Evolutionary conservation across 2,888 invertebrate genomes (phyloP), one percentile per base, ranked within the genome.

Genomic region (Alcis repandata): DNA sequence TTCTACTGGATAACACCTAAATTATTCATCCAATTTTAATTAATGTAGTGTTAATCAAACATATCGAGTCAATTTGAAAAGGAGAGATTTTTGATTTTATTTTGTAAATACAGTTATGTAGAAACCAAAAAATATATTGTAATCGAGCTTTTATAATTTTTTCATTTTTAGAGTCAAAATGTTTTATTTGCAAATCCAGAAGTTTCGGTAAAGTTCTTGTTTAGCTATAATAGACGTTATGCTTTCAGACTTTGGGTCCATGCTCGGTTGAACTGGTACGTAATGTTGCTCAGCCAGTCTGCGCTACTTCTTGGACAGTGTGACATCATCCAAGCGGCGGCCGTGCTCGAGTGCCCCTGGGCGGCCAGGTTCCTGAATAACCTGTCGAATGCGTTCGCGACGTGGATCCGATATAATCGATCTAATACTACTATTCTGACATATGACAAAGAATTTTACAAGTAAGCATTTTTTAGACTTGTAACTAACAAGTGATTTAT

Each of bases 311-410:
- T 92, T 0, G 88, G 89, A 0, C 73, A 84, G 0, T 79, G 86
- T n/a, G 89, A 91, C 33, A n/a, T 84, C 6, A 78, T 91, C 17
- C 80, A 79, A 57, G 72, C 77, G 2, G 90, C 90, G 1, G 86
- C 92, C 0, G 78, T 82, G 0, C 74, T 62, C 0, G 91, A 92
- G 33, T 90, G 92, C 51, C 83, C 88, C 0, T 93, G 93, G 93
- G 84, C 83, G 0, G 70, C 84, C 3, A 80, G 67, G 17, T 92
- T 88, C 51, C 83, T 93, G 0, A 71, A 68, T 0, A 77, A 76
- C 49, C 74, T 93, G 1, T 84, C 88, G 2, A n/a, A 61, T 0
- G 76, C 89, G 0, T 91, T 92, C 61, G 69, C 65, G 2, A 86
- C 77, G 58, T 91, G 91, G 88, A 78, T 86, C 1, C 80, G 83